phyloP scores from a whole-genome alignment of 2,888 invertebrate genomes.

The Drosophila demipolita region DNA sequence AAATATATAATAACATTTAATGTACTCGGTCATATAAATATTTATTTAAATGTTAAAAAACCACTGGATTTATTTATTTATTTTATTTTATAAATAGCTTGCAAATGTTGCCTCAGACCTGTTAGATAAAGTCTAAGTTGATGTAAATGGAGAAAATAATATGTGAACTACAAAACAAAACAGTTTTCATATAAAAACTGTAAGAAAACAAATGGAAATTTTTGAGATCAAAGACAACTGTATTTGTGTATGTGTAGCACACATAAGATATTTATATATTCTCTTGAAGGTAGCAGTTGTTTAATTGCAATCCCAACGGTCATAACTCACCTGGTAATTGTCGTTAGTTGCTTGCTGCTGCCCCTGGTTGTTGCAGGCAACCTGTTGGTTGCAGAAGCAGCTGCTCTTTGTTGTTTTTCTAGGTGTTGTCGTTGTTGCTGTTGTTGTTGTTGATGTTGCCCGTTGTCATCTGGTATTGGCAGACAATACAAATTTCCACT shows the following conservation, averaged over 20 bases:
- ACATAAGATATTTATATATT: background rate
- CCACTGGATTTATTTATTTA: conserved; percentile 5
- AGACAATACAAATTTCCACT: conserved; percentile 51
- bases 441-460: conserved; percentile 21
- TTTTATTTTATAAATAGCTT: conserved; percentile 7
- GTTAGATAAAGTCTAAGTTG: background rate
- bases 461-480: conserved; percentile 44
- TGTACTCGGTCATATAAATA: conserved; percentile 8
- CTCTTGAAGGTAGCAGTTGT: conserved; percentile 7
- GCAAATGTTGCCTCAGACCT: background rate
- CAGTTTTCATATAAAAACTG: background rate
- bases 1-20: background rate
- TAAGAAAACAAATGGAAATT: background rate
- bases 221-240: background rate
- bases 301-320: conserved; percentile 11
- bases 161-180: background rate
- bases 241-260: background rate
- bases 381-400: conserved; percentile 62
- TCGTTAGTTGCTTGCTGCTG: conserved; percentile 9
- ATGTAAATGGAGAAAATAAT: conserved; percentile 1
- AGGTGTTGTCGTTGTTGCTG: conserved; percentile 6
- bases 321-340: conserved; percentile 41
- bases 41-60: conserved; percentile 16
- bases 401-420: conserved; percentile 4
- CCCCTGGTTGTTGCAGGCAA: conserved; percentile 37